Evolutionary conservation across 2,113 vertebrate species (phyloP).

Genomic region (Chloroceryle aenea): DNA sequence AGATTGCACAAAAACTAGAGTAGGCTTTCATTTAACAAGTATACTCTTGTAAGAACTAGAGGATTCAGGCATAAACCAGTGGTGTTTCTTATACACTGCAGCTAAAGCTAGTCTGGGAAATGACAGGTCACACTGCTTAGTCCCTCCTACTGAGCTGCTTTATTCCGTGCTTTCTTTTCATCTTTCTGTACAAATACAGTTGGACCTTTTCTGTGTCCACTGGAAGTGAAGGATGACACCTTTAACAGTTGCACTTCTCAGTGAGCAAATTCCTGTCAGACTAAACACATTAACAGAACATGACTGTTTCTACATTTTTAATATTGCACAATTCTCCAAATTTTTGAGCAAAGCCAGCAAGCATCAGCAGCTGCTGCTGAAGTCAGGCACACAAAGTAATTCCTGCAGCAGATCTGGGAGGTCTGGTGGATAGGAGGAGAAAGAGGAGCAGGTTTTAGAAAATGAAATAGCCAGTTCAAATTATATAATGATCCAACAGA

Average conservation of each 20-base stretch:
- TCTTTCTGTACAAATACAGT: not conserved
- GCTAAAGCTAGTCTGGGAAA: not conserved
- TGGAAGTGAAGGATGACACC: not conserved
- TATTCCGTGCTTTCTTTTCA: not conserved
- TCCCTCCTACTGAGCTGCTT: not conserved
- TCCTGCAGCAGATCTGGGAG: not conserved
- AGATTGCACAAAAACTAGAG: not conserved
- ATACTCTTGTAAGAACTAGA: not conserved
- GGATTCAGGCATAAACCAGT: not conserved
- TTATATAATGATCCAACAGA: not conserved
- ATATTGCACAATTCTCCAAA: not conserved
- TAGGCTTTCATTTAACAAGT: not conserved
- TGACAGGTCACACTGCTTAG: not conserved
- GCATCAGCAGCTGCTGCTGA: not conserved
- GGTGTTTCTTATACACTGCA: not conserved
- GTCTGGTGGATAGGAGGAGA: not conserved
- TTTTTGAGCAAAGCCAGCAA: not conserved
- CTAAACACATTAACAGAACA: not conserved
- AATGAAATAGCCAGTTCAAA: not conserved
- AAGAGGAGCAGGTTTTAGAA: not conserved
- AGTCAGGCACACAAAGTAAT: not conserved
- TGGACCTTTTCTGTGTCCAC: not conserved
- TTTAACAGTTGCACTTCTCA: not conserved
- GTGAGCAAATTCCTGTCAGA: not conserved
- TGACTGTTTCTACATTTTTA: not conserved